A percentile compares a stretch with the other conserved stretches of the same genome.
These are phyloP conservation scores for Acestrorhynchus altus DNA, from an alignment of 2,797 vertebrate species.

Conservation along the genomic window DNA sequence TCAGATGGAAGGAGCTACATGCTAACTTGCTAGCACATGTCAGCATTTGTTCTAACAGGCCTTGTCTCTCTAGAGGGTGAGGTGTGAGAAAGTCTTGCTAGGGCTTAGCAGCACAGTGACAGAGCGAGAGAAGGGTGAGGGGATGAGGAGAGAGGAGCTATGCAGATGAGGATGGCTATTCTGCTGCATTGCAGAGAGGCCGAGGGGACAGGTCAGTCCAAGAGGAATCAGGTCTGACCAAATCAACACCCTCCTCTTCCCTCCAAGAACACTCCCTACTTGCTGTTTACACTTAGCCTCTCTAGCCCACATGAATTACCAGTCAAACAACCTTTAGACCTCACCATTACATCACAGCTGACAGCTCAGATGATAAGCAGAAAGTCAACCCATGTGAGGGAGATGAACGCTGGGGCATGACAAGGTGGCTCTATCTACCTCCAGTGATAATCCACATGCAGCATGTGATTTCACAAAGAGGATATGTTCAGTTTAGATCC, in stretches of 20 bases:
- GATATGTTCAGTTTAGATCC: not conserved
- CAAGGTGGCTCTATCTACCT: not conserved
- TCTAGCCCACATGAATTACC: slow-evolving; percentile 54
- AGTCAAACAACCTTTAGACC: slow-evolving; percentile 62
- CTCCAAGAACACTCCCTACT: slow-evolving; percentile 73
- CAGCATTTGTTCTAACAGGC: slow-evolving; percentile 28
- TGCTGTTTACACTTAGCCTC: slow-evolving; percentile 67
- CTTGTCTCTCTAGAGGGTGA: slow-evolving; percentile 2
- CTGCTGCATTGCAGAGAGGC: slow-evolving; percentile 72
- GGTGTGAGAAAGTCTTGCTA: not conserved
- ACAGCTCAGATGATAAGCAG: slow-evolving; percentile 47
- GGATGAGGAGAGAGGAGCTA: slow-evolving; percentile 38
- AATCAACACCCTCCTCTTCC: slow-evolving; percentile 28
- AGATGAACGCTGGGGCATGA: slow-evolving; percentile 41
- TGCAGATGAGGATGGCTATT: slow-evolving; percentile 64
- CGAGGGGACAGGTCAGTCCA: slow-evolving; percentile 57
- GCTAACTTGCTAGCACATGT: slow-evolving; percentile 21
- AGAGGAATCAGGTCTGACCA: slow-evolving; percentile 58
- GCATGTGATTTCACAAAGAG: not conserved
- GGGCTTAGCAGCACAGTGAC: not conserved
- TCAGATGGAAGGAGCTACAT: slow-evolving; percentile 22
- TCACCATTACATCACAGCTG: slow-evolving; percentile 58
- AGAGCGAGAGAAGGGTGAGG: slow-evolving; percentile 23
- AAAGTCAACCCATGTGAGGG: slow-evolving; percentile 51
- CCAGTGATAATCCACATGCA: not conserved